phyloP scores from a whole-genome alignment of 2,113 vertebrate genomes.

The Silurus asotus region DNA sequence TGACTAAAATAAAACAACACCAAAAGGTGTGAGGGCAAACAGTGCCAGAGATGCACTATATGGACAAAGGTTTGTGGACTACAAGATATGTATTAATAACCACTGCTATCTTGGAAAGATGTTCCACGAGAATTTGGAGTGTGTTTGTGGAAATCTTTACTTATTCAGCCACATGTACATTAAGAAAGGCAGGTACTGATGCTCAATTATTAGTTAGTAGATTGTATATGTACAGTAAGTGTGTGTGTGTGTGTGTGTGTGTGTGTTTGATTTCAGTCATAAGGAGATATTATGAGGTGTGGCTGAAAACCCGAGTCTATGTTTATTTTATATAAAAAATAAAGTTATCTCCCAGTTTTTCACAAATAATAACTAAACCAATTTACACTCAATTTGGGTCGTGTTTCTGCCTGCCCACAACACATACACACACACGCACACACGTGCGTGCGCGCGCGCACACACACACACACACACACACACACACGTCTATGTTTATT shows the following conservation, averaged over 20 bases:
- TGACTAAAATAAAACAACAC: not conserved
- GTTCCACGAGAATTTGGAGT: no score
- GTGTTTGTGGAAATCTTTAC: no score
- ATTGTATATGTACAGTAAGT: not conserved
- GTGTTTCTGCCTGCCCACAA: slow-evolving; percentile 39
- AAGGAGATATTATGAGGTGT: not conserved
- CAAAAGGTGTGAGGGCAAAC: not conserved
- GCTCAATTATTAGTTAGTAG: not conserved
- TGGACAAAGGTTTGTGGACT: no score
- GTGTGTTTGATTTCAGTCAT: not conserved
- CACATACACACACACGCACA: not conserved
- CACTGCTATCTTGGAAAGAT: no score
- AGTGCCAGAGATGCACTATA: not conserved
- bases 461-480: not conserved
- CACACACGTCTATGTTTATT: not conserved
- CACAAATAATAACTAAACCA: slow-evolving; percentile 27
- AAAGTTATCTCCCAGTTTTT: slow-evolving; percentile 2
- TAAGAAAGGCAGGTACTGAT: no score
- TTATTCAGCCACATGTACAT: no score
- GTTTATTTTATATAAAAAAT: not conserved
- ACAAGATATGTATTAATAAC: no score
- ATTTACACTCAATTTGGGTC: slow-evolving; percentile 33
- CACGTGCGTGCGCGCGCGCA: not conserved
- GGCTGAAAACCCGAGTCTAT: not conserved
- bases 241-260: not conserved